phyloP scores from a whole-genome alignment of 2,113 vertebrate species.

The Takifugu bimaculatus region DNA sequence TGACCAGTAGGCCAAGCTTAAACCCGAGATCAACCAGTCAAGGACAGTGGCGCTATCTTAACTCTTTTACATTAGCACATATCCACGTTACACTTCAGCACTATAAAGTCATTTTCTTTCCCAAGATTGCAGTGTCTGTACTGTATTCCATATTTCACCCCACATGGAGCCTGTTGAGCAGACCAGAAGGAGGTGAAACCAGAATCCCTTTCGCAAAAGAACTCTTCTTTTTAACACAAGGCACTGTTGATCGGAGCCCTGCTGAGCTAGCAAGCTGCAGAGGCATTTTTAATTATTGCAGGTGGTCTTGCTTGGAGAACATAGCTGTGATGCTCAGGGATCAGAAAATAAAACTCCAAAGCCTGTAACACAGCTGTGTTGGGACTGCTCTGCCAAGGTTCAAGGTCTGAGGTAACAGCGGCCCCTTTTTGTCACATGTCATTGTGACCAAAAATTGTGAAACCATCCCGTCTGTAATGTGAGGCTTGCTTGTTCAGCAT shows the following conservation, averaged over 20 bases:
- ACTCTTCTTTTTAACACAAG: slow-evolving; percentile 46
- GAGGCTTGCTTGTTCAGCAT: too few species aligned
- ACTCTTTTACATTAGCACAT: too few species aligned
- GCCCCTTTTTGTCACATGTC: slow-evolving; percentile 39
- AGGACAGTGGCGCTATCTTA: too few species aligned
- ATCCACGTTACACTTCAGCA: too few species aligned
- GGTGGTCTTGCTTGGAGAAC: slow-evolving; percentile 66
- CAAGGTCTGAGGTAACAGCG: slow-evolving; percentile 48
- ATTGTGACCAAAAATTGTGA: slow-evolving; percentile 7
- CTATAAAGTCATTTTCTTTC: slow-evolving; percentile 4
- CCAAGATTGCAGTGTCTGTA: neutral
- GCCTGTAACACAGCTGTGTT: slow-evolving; percentile 36
- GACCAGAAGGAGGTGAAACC: slow-evolving; percentile 30
- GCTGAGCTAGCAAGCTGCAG: slow-evolving; percentile 53
- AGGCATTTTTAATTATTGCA: slow-evolving; percentile 71
- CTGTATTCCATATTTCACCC: slow-evolving; percentile 8
- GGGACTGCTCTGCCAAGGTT: slow-evolving; percentile 47
- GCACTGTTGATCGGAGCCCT: slow-evolving; percentile 53
- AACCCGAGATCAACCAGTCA: too few species aligned
- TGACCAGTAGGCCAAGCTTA: too few species aligned
- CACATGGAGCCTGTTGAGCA: neutral
- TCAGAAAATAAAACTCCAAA: slow-evolving; percentile 72
- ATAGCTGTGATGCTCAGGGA: slow-evolving; percentile 62
- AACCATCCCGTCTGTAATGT: too few species aligned
- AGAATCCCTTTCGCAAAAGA: slow-evolving; percentile 54